Conservation (phyloP, 2,797 vertebrate species). For the Gobio occitaniae region DNA sequence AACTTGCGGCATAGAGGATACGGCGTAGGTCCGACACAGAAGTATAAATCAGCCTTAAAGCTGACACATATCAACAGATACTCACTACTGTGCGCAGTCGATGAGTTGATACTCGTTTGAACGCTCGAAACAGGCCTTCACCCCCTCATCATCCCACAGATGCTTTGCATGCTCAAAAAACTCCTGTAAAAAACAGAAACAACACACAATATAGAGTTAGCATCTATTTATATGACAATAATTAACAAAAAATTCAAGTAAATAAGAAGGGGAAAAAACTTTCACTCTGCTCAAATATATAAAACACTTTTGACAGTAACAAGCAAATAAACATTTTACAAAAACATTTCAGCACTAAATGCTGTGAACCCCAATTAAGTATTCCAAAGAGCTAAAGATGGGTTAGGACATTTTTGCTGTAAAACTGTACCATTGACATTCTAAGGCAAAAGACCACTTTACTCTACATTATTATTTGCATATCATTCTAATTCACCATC, state of each 20-base stretch:
- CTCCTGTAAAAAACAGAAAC: conserved; percentile 77
- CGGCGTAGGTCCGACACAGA: too few relatives aligned
- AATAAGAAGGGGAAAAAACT: not conserved
- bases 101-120: conserved; percentile 97
- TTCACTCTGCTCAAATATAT: not conserved
- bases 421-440: not conserved
- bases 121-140: conserved; percentile 93
- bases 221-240: not conserved
- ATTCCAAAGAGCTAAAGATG: not conserved
- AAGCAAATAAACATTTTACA: not conserved
- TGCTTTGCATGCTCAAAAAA: conserved; percentile 95
- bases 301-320: not conserved
- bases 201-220: not conserved
- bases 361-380: not conserved
- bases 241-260: not conserved
- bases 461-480: not conserved
- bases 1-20: too few relatives aligned
- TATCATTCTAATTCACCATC: not conserved
- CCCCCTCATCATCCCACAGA: conserved; percentile 94
- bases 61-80: not conserved
- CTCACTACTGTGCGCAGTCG: conserved; percentile 97
- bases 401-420: not conserved
- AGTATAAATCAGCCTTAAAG: too few relatives aligned
- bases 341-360: not conserved
- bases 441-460: not conserved